Base-by-base conservation (phyloP, 2,797 vertebrate genomes). In the Esox masquinongy region DNA sequence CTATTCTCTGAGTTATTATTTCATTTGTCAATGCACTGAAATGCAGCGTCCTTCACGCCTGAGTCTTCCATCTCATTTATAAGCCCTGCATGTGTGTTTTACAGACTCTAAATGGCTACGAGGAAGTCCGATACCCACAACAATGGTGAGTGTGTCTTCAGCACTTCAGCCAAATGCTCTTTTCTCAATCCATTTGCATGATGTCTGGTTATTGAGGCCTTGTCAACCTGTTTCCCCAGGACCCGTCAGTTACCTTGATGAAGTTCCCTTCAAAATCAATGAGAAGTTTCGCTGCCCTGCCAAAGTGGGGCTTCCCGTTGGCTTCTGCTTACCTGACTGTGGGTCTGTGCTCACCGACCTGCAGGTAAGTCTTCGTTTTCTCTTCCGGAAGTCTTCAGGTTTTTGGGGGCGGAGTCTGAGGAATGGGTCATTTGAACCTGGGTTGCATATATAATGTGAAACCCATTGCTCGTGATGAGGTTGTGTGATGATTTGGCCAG, bases 191-290 rank as follows among this genome's bases (percentile, higher is more conserved):
- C 22, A 56, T 7, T 53, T 47, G 24, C 47, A 8, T 67, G 31
- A 29, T 67, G 64, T 19, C 16, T 66, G n/a, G 26, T 67, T 16
- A 67, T 34, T 67, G 15, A 36, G 64, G 64, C 29, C 16, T 19
- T 19, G 11, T 67, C 29, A 67, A 29, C 47, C 75, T 34, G 9
- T 26, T 24, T 69, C 53, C 19, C 51, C 70, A 99, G 97, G 97
- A 87, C 95, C 95, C 89, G 94, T 97, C 92, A 97, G 96, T 92
- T 98, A 99, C 87, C 96, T 99, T 88, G 98, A 99, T 90, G 97
- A 97, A 49, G 96, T 99, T 93, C 97, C 97, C 74, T 99, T 99
- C 93, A 99, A 97, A 91, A 94, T 99, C 88, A 98, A 96, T 82
- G 97, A 99, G 77, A 98, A 96, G 84, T 99, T 98, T 89, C 96